These are phyloP conservation scores for Notamacropus eugenii DNA, from an alignment of 2,797 vertebrate species.

Conservation along the genomic window DNA sequence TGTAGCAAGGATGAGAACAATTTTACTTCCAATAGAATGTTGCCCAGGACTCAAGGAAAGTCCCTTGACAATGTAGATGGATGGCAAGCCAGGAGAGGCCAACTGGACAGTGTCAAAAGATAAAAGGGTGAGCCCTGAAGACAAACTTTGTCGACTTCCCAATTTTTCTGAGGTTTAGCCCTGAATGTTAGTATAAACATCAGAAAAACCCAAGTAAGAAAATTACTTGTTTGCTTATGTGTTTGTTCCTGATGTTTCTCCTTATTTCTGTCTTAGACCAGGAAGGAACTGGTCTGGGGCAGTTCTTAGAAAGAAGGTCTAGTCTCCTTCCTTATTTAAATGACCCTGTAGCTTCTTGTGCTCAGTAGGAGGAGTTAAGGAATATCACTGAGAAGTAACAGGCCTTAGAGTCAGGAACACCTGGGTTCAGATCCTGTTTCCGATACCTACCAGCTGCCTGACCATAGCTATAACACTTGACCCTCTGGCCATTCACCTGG, in stretches of 20 bases:
- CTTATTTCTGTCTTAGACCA: background rate
- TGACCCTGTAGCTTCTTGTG: background rate
- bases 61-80: background rate
- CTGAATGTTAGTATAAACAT: background rate
- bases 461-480: background rate
- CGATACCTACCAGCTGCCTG: background rate
- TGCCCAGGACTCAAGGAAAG: background rate
- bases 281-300: background rate
- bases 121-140: background rate
- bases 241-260: background rate
- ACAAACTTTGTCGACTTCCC: background rate
- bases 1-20: background rate
- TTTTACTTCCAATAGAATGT: background rate
- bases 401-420: background rate
- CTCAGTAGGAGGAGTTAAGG: background rate
- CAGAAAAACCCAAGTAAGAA: background rate
- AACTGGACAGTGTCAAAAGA: background rate
- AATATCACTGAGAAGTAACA: background rate
- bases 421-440: background rate
- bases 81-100: background rate
- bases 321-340: background rate
- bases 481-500: background rate
- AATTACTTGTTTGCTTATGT: background rate
- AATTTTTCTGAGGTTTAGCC: background rate
- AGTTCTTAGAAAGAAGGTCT: background rate